These are phyloP conservation scores for Drosophila kambysellisi DNA, from an alignment of 2,888 invertebrate species.

Conservation along the genomic window DNA sequence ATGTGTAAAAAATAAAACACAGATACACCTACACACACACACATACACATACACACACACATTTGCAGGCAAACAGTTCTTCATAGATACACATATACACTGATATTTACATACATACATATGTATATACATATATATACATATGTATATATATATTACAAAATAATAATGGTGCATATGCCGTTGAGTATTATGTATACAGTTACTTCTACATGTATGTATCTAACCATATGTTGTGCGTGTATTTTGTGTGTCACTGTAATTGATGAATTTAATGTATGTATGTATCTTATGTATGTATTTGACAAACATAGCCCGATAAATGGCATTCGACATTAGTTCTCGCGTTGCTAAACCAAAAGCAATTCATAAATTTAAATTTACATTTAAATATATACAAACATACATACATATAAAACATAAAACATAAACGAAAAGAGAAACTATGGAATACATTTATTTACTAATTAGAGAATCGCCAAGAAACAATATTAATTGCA, in stretches of 20 bases:
- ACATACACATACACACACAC: background rate
- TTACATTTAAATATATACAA: slow-evolving; percentile 18
- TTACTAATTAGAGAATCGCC: slow-evolving; percentile 7
- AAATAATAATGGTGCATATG: slow-evolving; percentile 12
- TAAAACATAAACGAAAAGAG: slow-evolving; percentile 10
- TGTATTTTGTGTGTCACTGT: slow-evolving; percentile 66
- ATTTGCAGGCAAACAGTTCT: slow-evolving; percentile 10
- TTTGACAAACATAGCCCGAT: slow-evolving; percentile 10
- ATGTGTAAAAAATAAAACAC: slow-evolving; percentile 2
- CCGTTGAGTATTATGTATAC: slow-evolving; percentile 28
- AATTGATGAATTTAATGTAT: slow-evolving; percentile 57
- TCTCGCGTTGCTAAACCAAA: slow-evolving; percentile 55
- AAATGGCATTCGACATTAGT: slow-evolving; percentile 29
- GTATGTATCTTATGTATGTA: slow-evolving; percentile 13
- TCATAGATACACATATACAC: slow-evolving; percentile 17
- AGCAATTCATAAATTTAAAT: slow-evolving; percentile 40
- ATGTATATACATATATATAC: slow-evolving; percentile 8
- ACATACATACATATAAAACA: slow-evolving; percentile 3
- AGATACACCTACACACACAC: background rate
- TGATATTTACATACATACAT: background rate
- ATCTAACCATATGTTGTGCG: slow-evolving; percentile 48
- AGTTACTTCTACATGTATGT: slow-evolving; percentile 35
- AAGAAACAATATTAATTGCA: background rate
- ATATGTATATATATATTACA: background rate
- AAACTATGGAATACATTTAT: background rate